phyloP scores from a whole-genome alignment of 1,140 invertebrate species.

The Euura saliciscinereae region DNA sequence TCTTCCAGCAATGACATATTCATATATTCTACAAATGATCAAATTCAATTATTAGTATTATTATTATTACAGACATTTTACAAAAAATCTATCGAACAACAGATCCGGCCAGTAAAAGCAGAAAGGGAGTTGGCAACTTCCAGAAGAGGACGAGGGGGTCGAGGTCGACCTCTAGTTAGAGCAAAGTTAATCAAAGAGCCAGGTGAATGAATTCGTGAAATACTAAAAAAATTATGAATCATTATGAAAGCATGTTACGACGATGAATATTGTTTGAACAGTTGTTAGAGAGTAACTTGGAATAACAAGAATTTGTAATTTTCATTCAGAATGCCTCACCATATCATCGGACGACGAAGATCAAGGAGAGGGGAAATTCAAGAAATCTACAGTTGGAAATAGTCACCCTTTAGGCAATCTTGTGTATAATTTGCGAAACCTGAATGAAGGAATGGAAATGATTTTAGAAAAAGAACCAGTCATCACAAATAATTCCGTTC shows the following conservation, averaged over 20 bases:
- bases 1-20: not conserved
- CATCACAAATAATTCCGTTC: slow-evolving; percentile 51
- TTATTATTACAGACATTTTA: slow-evolving; percentile 43
- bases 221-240: too few relatives aligned
- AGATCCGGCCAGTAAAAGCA: slow-evolving; percentile 29
- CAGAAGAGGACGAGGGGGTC: slow-evolving; percentile 30
- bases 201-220: slow-evolving; percentile 28
- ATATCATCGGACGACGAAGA: slow-evolving; percentile 59
- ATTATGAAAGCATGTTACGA: not conserved
- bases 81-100: slow-evolving; percentile 40
- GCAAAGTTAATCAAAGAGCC: slow-evolving; percentile 45
- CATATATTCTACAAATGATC: not conserved
- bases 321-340: slow-evolving; percentile 50
- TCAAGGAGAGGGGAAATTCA: slow-evolving; percentile 28
- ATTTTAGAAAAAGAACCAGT: slow-evolving; percentile 61
- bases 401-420: slow-evolving; percentile 13
- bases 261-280: too few relatives aligned
- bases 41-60: slow-evolving; percentile 5
- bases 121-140: slow-evolving; percentile 31
- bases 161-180: slow-evolving; percentile 22
- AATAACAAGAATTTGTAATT: not conserved
- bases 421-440: not conserved
- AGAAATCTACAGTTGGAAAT: slow-evolving; percentile 22
- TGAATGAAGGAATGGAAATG: slow-evolving; percentile 36
- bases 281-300: not conserved